Evolutionary conservation across 2,113 vertebrate genomes (phyloP).

Genomic region (Platichthys stellatus): DNA sequence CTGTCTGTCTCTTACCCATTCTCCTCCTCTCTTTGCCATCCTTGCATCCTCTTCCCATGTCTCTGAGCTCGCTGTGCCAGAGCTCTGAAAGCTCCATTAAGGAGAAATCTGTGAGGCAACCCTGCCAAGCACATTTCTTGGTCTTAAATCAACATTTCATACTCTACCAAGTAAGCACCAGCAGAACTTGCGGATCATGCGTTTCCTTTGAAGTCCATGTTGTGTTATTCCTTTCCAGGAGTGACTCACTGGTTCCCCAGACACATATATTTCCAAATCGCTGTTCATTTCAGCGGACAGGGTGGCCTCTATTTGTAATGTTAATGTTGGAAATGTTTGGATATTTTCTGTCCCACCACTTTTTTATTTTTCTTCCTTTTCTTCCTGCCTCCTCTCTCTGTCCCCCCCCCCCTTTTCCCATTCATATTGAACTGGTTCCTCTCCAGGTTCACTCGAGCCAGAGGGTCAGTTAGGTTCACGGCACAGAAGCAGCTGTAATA

Average conservation of each 20-base stretch:
- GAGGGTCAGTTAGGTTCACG: not conserved
- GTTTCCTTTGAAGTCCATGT: conserved; percentile 8
- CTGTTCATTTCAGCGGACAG: conserved; percentile 23
- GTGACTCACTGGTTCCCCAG: conserved; percentile 42
- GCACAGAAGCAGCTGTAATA: not conserved
- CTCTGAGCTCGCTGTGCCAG: conserved; percentile 21
- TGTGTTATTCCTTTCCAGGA: conserved; percentile 6
- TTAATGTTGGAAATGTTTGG: conserved; percentile 29
- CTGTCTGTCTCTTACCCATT: conserved; percentile 19
- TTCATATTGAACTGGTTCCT: not conserved
- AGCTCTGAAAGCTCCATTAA: not conserved
- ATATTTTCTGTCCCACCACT: not conserved
- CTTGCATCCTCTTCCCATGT: conserved; percentile 35
- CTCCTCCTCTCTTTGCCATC: conserved; percentile 5
- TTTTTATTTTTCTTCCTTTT: conserved; percentile 1
- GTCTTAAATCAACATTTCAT: fast-evolving
- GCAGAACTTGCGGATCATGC: not conserved
- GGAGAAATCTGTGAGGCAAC: not conserved
- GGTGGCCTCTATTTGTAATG: conserved; percentile 28
- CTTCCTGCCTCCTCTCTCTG: not conserved
- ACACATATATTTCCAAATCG: conserved; percentile 31
- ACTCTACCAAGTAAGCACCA: not conserved
- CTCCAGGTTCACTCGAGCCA: not conserved
- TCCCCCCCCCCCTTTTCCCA: not conserved
- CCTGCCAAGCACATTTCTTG: conserved; percentile 10